A percentile compares a stretch with the other conserved stretches of the same genome.
phyloP scores from a whole-genome alignment of 2,113 vertebrate genomes.

The Peromyscus californicus region DNA sequence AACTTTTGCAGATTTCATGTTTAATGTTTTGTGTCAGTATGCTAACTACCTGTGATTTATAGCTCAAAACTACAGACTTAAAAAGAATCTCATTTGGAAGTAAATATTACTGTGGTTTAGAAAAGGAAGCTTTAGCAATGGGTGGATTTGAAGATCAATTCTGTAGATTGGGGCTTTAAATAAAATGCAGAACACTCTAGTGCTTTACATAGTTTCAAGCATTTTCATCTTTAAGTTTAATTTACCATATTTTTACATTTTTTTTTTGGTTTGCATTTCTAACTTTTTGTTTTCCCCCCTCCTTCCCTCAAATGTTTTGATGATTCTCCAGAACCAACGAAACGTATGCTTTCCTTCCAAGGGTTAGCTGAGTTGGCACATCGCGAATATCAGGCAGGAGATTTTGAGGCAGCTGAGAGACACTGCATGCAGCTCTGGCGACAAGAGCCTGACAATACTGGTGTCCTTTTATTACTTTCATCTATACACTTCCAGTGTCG shows the following conservation, averaged over 20 bases:
- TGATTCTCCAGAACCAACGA: constrained; percentile 98
- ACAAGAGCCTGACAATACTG: constrained; percentile 99
- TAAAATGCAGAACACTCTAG: constrained; percentile 58
- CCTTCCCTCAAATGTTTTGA: constrained; percentile 93
- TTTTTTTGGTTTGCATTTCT: constrained; percentile 91
- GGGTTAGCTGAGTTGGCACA: constrained; percentile 99
- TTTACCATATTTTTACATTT: constrained; percentile 84
- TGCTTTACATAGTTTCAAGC: constrained; percentile 80
- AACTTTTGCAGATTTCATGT: constrained; percentile 35
- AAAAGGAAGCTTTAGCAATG: constrained; percentile 33
- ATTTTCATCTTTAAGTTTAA: constrained; percentile 86
- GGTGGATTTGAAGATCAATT: constrained; percentile 60
- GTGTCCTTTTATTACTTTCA: constrained; percentile 97
- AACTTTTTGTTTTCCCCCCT: constrained; percentile 94
- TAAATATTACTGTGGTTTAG: constrained; percentile 45
- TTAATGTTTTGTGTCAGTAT: constrained; percentile 49
- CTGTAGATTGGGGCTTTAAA: constrained; percentile 54
- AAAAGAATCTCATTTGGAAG: constrained; percentile 49
- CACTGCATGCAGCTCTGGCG: constrained; percentile 99
- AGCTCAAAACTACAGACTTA: constrained; percentile 43
- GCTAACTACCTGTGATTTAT: constrained; percentile 28
- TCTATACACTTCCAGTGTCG: constrained; percentile 99
- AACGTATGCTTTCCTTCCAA: constrained; percentile 99
- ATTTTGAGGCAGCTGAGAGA: constrained; percentile 99
- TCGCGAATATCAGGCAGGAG: constrained; percentile 99